Evolutionary conservation across 1,140 invertebrate species (phyloP).

Genomic region (Apolygus lucorum): DNA sequence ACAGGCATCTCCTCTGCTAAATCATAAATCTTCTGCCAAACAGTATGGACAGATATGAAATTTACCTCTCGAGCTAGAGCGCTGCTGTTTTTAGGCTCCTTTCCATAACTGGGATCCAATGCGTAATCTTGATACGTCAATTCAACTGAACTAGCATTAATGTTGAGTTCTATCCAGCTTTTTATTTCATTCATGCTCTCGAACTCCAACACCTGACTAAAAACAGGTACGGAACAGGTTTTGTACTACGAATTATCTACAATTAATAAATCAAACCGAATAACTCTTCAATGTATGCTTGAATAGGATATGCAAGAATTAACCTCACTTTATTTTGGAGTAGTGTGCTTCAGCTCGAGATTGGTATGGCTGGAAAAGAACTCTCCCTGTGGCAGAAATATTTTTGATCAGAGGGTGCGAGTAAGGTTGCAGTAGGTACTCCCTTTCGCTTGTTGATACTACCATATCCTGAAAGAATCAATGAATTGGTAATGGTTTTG

Average conservation of each 20-base stretch:
- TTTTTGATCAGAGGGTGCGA: constrained; percentile 28
- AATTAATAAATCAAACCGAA: too few species aligned
- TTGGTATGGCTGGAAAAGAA: constrained; percentile 36
- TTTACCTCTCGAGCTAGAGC: constrained; percentile 31
- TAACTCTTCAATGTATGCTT: too few species aligned
- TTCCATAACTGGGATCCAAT: constrained; percentile 33
- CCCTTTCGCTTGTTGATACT: constrained; percentile 32
- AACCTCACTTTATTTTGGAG: constrained; percentile 32
- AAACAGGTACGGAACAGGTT: too few species aligned
- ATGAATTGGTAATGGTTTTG: too few species aligned
- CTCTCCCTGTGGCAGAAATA: constrained; percentile 29
- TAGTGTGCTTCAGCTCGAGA: constrained; percentile 35
- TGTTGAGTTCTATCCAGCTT: neutral
- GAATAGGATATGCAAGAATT: neutral
- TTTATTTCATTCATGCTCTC: constrained; percentile 23
- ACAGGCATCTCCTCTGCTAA: too few species aligned
- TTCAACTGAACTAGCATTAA: constrained; percentile 6
- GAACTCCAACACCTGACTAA: constrained; percentile 30
- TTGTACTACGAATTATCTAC: too few species aligned
- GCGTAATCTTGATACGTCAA: constrained; percentile 25
- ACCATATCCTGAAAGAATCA: constrained; percentile 31
- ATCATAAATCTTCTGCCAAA: too few species aligned
- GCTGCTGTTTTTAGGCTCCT: constrained; percentile 31
- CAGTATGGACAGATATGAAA: neutral
- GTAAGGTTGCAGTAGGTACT: constrained; percentile 26